Percentiles rank a stretch among this genome's conserved stretches.
Evolutionary conservation across 2,888 invertebrate genomes (phyloP).

Genomic region (Drosophila cognata): DNA sequence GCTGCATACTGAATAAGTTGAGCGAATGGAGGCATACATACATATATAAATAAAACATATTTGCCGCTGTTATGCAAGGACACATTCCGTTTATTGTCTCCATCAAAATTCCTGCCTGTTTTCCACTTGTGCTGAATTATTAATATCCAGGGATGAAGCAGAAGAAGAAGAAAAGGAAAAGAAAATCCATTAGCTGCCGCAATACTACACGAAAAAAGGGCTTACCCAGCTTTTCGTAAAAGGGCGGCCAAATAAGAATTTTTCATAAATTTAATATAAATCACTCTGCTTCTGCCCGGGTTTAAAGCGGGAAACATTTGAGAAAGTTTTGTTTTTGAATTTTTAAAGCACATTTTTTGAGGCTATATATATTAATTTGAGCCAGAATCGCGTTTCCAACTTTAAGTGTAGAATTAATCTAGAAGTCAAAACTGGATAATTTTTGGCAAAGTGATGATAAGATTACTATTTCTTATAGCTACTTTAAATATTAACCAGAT

Average conservation of each 20-base stretch:
- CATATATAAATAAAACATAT: not conserved
- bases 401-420: not conserved
- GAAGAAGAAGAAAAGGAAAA: not conserved
- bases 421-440: not conserved
- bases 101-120: constrained; percentile 28
- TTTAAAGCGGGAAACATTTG: not conserved
- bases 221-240: not conserved
- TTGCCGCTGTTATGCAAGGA: not conserved
- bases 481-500: not conserved
- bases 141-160: constrained; percentile 25
- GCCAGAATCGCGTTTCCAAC: too few species aligned
- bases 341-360: not conserved
- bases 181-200: constrained; percentile 32
- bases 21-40: not conserved
- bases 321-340: not conserved
- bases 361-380: too few species aligned
- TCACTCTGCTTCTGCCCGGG: not conserved
- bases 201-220: not conserved
- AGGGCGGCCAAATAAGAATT: not conserved
- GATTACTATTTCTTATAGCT: not conserved
- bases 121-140: constrained; percentile 36
- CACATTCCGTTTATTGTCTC: constrained; percentile 14
- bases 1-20: not conserved
- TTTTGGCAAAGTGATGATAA: not conserved
- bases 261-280: not conserved